Percentiles rank a stretch among this genome's conserved stretches.
Conservation (phyloP, 2,888 invertebrate species). For the Carabus problematicus region DNA sequence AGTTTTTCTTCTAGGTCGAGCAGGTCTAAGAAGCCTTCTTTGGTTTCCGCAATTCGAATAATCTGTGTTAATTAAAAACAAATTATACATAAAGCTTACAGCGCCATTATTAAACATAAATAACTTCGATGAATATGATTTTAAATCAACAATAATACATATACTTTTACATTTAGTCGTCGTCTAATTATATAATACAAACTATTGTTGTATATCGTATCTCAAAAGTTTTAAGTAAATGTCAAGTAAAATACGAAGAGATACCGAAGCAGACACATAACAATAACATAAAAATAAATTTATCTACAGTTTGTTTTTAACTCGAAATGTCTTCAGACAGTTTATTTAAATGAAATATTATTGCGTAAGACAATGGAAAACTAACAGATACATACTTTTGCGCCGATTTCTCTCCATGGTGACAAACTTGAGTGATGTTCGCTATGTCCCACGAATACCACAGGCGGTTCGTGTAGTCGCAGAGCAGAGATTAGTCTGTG, state of each 20-base stretch:
- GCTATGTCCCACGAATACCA: constrained; percentile 81
- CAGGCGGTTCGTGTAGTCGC: constrained; percentile 67
- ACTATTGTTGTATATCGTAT: too few relatives aligned
- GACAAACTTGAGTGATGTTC: constrained; percentile 79
- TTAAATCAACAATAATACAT: constrained; percentile 4
- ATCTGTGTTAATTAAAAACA: constrained; percentile 63
- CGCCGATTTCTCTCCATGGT: constrained; percentile 83
- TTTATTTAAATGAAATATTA: too few relatives aligned
- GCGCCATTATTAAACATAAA: constrained; percentile 7
- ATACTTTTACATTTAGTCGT: constrained; percentile 2
- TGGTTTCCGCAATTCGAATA: constrained; percentile 78
- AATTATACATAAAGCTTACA: too few relatives aligned
- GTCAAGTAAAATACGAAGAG: background rate
- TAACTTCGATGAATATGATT: constrained; percentile 26
- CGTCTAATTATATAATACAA: background rate
- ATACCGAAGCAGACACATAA: background rate
- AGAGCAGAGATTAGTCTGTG: constrained; percentile 78
- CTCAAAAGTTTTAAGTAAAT: background rate
- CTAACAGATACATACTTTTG: constrained; percentile 67
- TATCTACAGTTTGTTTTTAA: too few relatives aligned
- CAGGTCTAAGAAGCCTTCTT: constrained; percentile 80
- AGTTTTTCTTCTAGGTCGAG: constrained; percentile 76
- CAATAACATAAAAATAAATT: too few relatives aligned
- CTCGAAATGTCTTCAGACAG: too few relatives aligned
- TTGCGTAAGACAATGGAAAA: background rate